Evolutionary conservation across 2,113 vertebrate species (phyloP), one percentile per base, ranked within the genome.

Genomic region (Rhinopithecus roxellana): DNA sequence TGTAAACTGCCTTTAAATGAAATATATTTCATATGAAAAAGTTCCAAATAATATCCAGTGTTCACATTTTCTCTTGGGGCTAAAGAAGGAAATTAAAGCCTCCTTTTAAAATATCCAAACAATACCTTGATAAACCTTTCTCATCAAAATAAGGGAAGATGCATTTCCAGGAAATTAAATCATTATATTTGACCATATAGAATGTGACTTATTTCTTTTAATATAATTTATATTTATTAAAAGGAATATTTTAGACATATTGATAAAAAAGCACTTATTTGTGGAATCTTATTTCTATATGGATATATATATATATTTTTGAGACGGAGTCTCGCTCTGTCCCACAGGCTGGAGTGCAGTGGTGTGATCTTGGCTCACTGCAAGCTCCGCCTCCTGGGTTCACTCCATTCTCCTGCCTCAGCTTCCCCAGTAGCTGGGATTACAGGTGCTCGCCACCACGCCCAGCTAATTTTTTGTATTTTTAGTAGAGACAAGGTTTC

Each of bases 141-240:
- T 87, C 3, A 43, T 67, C 55, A 85, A 94, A 78, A 85, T 81
- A 67, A 85, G 12, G 32, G 35, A 27, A 38, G 96, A 75, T 57
- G 4, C 13, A 84, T 93, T 96, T 69, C 38, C 48, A 67, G 32
- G 70, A 97, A 94, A 94, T 79, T 86, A 90, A 90, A 97, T 57
- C 80, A 64, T 61, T 80, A 5, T 30, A 40, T 84, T 82, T 96
- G 23, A 43, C 17, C 8, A 90, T 61, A 40, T 23, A 79, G 69
- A 90, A 82, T 95, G 12, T 52, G 85, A 93, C 6, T 95, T 40
- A 89, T 84, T 90, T 82, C 52, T 93, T 88, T 86, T 67, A 87
- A 94, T 43, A 35, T 59, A 92, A 89, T 70, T 59, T 89, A 6
- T 43, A 0, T 78, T 84, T 61, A 92, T 74, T 61, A 38, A 78